These are phyloP conservation scores for Ptychoptera contaminata DNA, from an alignment of 2,888 invertebrate genomes.

Conservation along the genomic window DNA sequence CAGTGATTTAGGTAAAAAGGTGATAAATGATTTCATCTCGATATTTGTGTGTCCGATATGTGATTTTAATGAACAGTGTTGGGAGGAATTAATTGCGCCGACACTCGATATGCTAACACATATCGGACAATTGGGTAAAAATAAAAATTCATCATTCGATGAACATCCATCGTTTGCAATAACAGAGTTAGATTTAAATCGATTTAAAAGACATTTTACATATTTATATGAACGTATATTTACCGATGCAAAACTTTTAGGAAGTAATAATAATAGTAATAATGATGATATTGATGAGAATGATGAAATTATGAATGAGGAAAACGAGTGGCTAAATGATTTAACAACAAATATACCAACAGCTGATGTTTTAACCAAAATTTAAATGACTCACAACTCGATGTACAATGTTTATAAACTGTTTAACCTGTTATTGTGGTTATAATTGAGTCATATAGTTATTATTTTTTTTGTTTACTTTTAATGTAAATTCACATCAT, in stretches of 20 bases:
- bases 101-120: conserved; percentile 28
- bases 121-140: conserved; percentile 24
- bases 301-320: too few relatives aligned
- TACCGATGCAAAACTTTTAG: conserved; percentile 15
- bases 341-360: too few relatives aligned
- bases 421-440: too few relatives aligned
- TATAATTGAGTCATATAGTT: too few relatives aligned
- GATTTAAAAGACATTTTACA: conserved; percentile 24
- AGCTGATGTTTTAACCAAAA: too few relatives aligned
- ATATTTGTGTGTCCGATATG: conserved; percentile 23
- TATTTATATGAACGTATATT: conserved; percentile 25
- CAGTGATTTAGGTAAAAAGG: conserved; percentile 1
- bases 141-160: conserved; percentile 13
- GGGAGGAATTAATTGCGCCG: conserved; percentile 29
- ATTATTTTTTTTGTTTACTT: too few relatives aligned
- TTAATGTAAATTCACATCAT: too few relatives aligned
- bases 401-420: too few relatives aligned
- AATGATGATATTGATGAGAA: too few relatives aligned
- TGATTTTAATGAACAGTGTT: conserved; percentile 29
- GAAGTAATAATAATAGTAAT: too few relatives aligned
- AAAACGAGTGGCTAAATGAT: too few relatives aligned
- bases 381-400: too few relatives aligned
- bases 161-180: conserved; percentile 8
- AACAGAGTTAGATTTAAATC: conserved; percentile 21
- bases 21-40: conserved; percentile 20